These are phyloP conservation scores for Parasteatoda lunata DNA, from an alignment of 2,888 invertebrate species.

Conservation along the genomic window DNA sequence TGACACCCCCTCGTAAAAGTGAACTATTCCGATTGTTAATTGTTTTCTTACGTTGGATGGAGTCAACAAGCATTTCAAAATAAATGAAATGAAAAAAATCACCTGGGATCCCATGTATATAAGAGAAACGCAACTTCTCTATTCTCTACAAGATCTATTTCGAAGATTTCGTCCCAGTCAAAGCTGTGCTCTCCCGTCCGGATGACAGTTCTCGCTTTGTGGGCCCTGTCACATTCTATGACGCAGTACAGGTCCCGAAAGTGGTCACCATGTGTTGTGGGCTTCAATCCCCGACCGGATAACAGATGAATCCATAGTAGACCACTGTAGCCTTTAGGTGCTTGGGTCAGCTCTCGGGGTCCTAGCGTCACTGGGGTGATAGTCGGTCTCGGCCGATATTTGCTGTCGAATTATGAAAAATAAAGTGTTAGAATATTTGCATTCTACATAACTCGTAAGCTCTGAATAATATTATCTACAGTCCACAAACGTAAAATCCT, in stretches of 20 bases:
- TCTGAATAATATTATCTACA: no score
- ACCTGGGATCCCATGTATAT: conserved; percentile 99
- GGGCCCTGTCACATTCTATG: conserved; percentile 95
- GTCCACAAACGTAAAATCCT: no score
- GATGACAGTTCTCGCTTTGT: conserved; percentile 96
- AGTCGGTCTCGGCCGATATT: conserved; percentile 44
- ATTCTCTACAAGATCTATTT: conserved; percentile 95
- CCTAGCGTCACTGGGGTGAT: conserved; percentile 34
- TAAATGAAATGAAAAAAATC: conserved; percentile 73
- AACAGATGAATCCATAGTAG: conserved; percentile 92
- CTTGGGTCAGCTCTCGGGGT: conserved; percentile 9
- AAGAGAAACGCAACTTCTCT: conserved; percentile 95
- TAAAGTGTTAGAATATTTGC: not conserved
- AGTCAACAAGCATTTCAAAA: no score
- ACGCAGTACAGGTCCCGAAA: conserved; percentile 95
- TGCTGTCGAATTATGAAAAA: conserved; percentile 16
- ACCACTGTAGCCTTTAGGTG: conserved; percentile 82
- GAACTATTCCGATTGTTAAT: no score
- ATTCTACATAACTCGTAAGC: conserved; percentile 73
- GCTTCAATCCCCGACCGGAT: conserved; percentile 85
- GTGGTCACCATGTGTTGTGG: conserved; percentile 73
- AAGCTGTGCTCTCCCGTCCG: conserved; percentile 96
- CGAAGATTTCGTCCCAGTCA: conserved; percentile 99
- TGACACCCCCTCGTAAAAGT: no score
- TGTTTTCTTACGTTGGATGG: no score